Evolutionary conservation across 37 sponge, comb jelly and placozoan genomes (phyloP).

Genomic region (Agelas oroides): DNA sequence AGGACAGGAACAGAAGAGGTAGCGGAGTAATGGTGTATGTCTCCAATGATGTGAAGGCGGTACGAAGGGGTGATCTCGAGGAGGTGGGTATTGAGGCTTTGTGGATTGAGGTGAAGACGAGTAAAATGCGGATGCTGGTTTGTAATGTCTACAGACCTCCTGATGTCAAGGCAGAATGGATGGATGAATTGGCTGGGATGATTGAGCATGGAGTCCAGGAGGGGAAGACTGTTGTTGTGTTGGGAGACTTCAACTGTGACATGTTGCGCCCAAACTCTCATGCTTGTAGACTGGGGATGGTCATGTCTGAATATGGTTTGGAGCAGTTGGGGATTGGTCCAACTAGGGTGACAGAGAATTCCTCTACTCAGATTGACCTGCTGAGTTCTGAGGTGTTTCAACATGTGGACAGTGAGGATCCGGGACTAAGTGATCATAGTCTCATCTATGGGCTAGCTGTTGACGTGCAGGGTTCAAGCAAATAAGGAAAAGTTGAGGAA

Average conservation of each 20-base stretch:
- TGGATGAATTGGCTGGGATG: slow-evolving; percentile 4
- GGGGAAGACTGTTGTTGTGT: neutral
- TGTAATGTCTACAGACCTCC: slow-evolving; percentile 38
- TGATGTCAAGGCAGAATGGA: slow-evolving; percentile 5
- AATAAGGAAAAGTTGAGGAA: neutral
- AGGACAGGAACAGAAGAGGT: neutral
- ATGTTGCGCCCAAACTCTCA: neutral
- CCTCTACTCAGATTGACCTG: slow-evolving; percentile 32
- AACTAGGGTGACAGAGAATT: slow-evolving; percentile 22
- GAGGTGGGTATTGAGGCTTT: slow-evolving; percentile 2
- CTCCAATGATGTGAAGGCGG: slow-evolving; percentile 10
- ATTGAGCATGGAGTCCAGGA: slow-evolving; percentile 11
- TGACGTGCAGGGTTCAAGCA: too few species aligned
- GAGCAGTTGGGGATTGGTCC: neutral
- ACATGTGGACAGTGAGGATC: neutral
- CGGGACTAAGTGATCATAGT: slow-evolving; percentile 28
- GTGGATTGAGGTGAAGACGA: slow-evolving; percentile 34
- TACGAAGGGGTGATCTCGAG: slow-evolving; percentile 23
- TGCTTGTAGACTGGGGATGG: neutral
- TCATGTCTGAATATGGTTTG: slow-evolving; percentile 27
- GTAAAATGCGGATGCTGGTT: neutral
- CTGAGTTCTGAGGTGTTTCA: neutral
- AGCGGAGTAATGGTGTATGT: slow-evolving; percentile 33
- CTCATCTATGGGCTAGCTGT: slow-evolving; percentile 17
- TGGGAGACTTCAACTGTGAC: slow-evolving; percentile 44